Conservation (phyloP, 2,888 invertebrate species). For the Diadromus collaris region DNA sequence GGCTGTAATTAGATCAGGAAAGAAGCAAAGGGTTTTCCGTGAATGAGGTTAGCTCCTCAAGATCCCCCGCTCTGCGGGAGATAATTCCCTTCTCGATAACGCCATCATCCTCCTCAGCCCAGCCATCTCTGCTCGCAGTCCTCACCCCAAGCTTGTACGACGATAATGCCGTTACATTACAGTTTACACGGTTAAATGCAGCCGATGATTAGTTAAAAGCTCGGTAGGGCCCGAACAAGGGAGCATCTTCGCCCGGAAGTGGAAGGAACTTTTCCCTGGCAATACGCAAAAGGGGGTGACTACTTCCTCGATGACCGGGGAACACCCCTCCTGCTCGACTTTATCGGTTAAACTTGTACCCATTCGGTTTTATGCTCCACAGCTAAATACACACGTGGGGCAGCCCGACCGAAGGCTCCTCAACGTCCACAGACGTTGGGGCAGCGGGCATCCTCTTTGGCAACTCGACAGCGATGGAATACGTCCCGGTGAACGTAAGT, state of each 20-base stretch:
- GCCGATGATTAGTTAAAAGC: conserved; percentile 52
- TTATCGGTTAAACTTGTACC: conserved; percentile 75
- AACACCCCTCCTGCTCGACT: conserved; percentile 57
- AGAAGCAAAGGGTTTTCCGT: conserved; percentile 78
- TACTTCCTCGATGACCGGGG: conserved; percentile 13
- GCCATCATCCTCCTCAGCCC: neutral
- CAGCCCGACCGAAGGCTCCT: conserved; percentile 59
- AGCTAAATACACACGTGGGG: conserved; percentile 71
- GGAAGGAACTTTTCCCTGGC: conserved; percentile 15
- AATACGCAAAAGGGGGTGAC: neutral
- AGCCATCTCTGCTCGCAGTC: neutral
- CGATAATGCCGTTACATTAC: conserved; percentile 47
- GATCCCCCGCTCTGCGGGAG: conserved; percentile 61
- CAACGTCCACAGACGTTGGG: neutral
- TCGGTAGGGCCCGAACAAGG: neutral
- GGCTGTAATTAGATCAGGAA: conserved; percentile 78
- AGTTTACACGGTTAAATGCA: conserved; percentile 55
- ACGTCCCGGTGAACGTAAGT: conserved; percentile 66
- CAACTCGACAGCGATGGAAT: conserved; percentile 31
- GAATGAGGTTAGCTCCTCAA: conserved; percentile 77
- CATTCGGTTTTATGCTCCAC: conserved; percentile 75
- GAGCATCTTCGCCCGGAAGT: neutral
- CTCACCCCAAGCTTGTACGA: conserved; percentile 19
- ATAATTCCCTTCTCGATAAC: conserved; percentile 32
- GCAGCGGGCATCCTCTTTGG: conserved; percentile 60